Percentiles rank a stretch among this genome's conserved stretches.
phyloP scores from a whole-genome alignment of 2,113 vertebrate species.

The Axis porcinus region DNA sequence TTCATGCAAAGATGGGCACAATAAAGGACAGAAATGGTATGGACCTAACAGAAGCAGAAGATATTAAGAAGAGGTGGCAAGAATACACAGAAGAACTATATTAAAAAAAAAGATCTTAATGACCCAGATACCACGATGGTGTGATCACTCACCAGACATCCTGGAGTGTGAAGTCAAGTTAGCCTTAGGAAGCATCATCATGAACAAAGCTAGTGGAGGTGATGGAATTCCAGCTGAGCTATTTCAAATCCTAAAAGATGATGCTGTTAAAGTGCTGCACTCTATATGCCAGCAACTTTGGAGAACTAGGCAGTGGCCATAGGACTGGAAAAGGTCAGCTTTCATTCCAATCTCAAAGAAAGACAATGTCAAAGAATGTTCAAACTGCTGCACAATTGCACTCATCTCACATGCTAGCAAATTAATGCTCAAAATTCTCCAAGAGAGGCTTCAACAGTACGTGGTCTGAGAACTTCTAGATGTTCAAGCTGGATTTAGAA shows the following conservation, averaged over 20 bases:
- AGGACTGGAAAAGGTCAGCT: background rate
- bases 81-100: background rate
- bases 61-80: background rate
- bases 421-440: background rate
- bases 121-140: background rate
- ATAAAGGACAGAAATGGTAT: background rate
- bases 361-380: background rate
- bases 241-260: background rate
- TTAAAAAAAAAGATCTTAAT: background rate
- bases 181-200: background rate
- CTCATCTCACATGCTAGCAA: background rate
- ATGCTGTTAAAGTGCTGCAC: background rate
- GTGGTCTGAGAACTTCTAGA: background rate
- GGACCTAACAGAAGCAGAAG: background rate
- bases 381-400: background rate
- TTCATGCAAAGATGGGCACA: background rate
- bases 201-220: accelerated
- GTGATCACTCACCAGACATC: background rate
- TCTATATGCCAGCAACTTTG: background rate
- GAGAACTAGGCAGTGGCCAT: background rate
- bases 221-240: background rate
- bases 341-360: background rate
- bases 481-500: background rate
- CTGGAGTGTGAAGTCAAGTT: background rate
- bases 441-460: background rate